phyloP scores from a whole-genome alignment of 2,888 invertebrate genomes.

The Drosophila demipolita region DNA sequence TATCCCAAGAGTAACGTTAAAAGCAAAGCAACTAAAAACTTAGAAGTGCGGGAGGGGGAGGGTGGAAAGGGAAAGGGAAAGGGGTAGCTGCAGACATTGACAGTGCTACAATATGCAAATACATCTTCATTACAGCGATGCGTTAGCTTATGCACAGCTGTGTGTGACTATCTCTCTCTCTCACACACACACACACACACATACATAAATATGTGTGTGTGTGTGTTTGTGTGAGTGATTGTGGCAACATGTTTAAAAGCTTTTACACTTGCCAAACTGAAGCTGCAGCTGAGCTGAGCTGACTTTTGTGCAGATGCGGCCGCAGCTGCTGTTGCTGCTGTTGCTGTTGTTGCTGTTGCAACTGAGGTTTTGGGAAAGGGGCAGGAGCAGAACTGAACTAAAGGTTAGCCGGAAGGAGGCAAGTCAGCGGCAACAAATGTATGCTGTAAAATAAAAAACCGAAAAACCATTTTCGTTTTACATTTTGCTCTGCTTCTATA shows the following conservation, averaged over 20 bases:
- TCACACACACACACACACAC: too few species aligned
- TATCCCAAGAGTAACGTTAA: constrained; percentile 56
- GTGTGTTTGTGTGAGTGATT: constrained; percentile 21
- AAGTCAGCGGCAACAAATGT: constrained; percentile 57
- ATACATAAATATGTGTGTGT: constrained; percentile 10
- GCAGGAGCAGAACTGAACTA: background rate
- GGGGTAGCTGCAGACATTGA: constrained; percentile 48
- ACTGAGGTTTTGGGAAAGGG: background rate
- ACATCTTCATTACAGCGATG: constrained; percentile 80
- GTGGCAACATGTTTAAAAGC: constrained; percentile 75
- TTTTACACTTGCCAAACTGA: constrained; percentile 74
- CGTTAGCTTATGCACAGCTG: constrained; percentile 76
- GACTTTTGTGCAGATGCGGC: constrained; percentile 68
- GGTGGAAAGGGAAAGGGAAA: background rate
- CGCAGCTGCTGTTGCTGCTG: constrained; percentile 44
- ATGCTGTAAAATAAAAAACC: constrained; percentile 27
- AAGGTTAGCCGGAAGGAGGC: constrained; percentile 49
- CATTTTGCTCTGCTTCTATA: constrained; percentile 9
- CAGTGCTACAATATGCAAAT: constrained; percentile 79
- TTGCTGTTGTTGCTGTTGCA: constrained; percentile 29
- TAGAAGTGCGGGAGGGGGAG: constrained; percentile 6
- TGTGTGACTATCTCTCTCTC: constrained; percentile 16
- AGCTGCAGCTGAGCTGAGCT: constrained; percentile 47
- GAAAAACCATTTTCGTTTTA: constrained; percentile 10
- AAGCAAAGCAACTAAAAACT: constrained; percentile 67